Evolutionary conservation across 2,888 invertebrate genomes (phyloP).

Genomic region (Colostygia pectinataria): DNA sequence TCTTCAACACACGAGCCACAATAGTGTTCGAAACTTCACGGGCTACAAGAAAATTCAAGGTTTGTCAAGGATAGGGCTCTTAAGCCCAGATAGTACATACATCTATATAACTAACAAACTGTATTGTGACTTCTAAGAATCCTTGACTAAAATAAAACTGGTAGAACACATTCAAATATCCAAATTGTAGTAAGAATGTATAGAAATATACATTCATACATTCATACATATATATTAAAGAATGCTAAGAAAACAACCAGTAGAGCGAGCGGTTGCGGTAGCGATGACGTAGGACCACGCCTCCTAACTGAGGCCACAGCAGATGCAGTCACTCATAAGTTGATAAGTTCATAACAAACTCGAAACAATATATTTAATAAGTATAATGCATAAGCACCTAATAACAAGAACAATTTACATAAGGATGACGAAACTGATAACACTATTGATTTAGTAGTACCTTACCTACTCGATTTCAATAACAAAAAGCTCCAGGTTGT

Average conservation of each 20-base stretch:
- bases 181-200: constrained; percentile 26
- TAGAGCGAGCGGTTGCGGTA: constrained; percentile 14
- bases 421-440: neutral
- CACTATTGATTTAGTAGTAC: too few relatives aligned
- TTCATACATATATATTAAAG: too few relatives aligned
- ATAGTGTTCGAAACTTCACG: too few relatives aligned
- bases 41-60: too few relatives aligned
- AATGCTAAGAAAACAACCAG: constrained; percentile 13
- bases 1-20: too few relatives aligned
- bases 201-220: neutral
- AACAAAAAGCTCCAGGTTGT: neutral
- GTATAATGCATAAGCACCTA: too few relatives aligned
- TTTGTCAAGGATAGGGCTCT: too few relatives aligned
- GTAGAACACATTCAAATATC: constrained; percentile 10
- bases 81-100: too few relatives aligned
- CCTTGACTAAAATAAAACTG: constrained; percentile 23
- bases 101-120: too few relatives aligned
- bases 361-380: neutral
- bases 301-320: constrained; percentile 42
- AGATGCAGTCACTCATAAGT: constrained; percentile 22
- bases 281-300: constrained; percentile 56
- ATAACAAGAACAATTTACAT: too few relatives aligned
- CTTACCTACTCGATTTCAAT: neutral
- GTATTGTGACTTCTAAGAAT: constrained; percentile 10
- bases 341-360: neutral